Percentiles rank a stretch among this genome's conserved stretches.
Evolutionary conservation across 2,888 invertebrate species (phyloP).

Genomic region (Pheosia gnoma): DNA sequence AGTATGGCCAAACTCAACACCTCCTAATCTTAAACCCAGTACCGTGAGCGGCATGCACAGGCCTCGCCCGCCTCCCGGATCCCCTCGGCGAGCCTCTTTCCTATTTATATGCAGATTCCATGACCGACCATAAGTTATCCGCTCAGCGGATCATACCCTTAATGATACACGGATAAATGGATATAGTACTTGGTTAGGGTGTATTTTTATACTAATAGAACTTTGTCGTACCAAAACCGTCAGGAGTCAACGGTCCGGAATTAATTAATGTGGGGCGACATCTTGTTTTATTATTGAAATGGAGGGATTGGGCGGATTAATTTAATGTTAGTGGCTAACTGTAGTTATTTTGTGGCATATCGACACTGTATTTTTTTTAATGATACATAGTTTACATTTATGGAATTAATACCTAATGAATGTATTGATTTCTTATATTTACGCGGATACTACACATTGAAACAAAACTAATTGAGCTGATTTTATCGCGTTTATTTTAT

Average conservation of each 20-base stretch:
- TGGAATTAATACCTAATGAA: too few species aligned
- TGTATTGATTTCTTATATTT: too few species aligned
- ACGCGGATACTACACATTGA: too few species aligned
- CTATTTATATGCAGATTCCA: conserved; percentile 84
- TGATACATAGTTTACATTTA: too few species aligned
- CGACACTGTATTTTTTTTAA: too few species aligned
- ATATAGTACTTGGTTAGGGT: conserved; percentile 62
- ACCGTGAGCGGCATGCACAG: conserved; percentile 23
- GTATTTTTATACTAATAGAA: conserved; percentile 54
- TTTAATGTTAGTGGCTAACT: conserved; percentile 40
- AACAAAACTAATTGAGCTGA: too few species aligned
- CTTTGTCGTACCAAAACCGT: conserved; percentile 56
- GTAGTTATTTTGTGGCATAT: conserved; percentile 23
- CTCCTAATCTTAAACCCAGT: conserved; percentile 21
- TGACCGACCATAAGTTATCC: conserved; percentile 80
- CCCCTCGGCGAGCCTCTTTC: conserved; percentile 61
- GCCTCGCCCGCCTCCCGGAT: conserved; percentile 34
- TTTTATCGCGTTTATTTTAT: too few species aligned
- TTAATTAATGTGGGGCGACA: conserved; percentile 75
- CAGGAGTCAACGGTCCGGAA: conserved; percentile 69
- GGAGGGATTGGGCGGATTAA: conserved; percentile 63
- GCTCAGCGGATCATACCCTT: conserved; percentile 78
- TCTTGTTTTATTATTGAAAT: conserved; percentile 75
- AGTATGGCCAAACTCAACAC: conserved; percentile 25
- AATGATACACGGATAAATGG: conserved; percentile 76